Base-by-base conservation (phyloP, 2,888 invertebrate species). In the Chironomus tentans region DNA sequence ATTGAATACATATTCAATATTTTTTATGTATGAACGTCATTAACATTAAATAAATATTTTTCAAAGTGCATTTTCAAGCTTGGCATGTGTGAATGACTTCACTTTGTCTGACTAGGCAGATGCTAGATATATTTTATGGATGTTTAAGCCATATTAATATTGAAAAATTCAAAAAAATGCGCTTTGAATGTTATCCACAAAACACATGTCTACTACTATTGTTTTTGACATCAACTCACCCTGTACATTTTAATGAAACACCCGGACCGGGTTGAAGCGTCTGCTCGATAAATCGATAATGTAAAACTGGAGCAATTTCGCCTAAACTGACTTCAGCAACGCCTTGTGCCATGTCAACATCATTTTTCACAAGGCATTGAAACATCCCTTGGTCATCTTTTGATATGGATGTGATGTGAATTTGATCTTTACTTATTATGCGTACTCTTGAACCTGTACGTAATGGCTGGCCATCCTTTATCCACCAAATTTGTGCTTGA, bases 321-420 rank as follows among this genome's bases (percentile, higher is more conserved):
- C 94, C 93, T 80, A 94, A 87, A 79, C 91, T 86, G 68, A 93
- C 85, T 82, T 95, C 93, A 0, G 92, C 90, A 0, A 90, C 88
- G 7, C 92, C 92, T 82, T 94, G 94, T 1, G 90, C 90, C 80
- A 92, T 91, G 81, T 94, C 94, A 81, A 90, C 88, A 77, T 91
- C 90, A 81, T 93, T 94, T 81, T 90, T 90, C 5, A 91, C 92
- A 79, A 95, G 89, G 82, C 96, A 97, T 82, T 96, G 96, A 83
- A 94, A 96, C 88, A 95, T 91, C 46, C 95, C 96, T 79, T 91
- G 89, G 82, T 96, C 95, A 77, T 91, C 91, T 79, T 91, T 90
- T 75, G 90, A 89, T 56, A 94, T 85, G 71, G 88, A 88, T 77
- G 86, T 88, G 80, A 91, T 88, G 79, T 86, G 85, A 78, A 88